Base-by-base conservation (phyloP, 2,888 invertebrate genomes). In the Malthinus seriepunctatus region DNA sequence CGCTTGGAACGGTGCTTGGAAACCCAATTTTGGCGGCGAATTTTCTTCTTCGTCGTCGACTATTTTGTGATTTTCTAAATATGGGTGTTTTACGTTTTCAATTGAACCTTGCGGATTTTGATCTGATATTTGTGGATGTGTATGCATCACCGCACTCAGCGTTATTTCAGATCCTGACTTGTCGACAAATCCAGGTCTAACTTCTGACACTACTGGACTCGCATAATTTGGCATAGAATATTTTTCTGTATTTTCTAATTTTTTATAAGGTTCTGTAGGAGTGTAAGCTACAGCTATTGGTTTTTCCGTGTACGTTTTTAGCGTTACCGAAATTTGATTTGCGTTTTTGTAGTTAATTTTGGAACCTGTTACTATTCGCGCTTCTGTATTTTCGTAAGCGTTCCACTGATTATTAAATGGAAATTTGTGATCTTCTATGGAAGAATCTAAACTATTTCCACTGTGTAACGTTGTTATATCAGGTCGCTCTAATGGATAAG, bases 1-100 rank as follows among this genome's bases (percentile, higher is more conserved):
- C 0, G 88, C 88, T 44, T 86, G 84, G 67, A 88, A 88, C 0
- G 88, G 88, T 0, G 88, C 87, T 81, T 87, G 85, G 65, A 88
- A 88, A 62, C 84, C 85, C 60, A 80, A 78, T 3, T 81, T 78
- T 3, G 81, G 79, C 1, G 78, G 76, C 9, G 31, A 62, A 10
- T 55, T 49, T 12, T 57, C 62, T 37, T 67, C 66, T 1, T 62
- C 51, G 32, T 67, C 66, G 2, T 62, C 51, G 32, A 52, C 2
- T 5, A 42, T 51, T 38, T 67, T 58, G 23, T 66, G 52, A 10
- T 67, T 58, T 31, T 48, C 62, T 15, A 61, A 42, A 42, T 63
- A 15, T 1, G 37, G 39, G 2, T 50, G 35, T 12, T 49, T 47
- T 1, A 32, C 33, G 7, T 32, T 23, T 54, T 34, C 39, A 9